Percentiles rank a stretch among this genome's conserved stretches.
Conservation (phyloP, 2,888 invertebrate genomes). For the Drosophila dives region DNA sequence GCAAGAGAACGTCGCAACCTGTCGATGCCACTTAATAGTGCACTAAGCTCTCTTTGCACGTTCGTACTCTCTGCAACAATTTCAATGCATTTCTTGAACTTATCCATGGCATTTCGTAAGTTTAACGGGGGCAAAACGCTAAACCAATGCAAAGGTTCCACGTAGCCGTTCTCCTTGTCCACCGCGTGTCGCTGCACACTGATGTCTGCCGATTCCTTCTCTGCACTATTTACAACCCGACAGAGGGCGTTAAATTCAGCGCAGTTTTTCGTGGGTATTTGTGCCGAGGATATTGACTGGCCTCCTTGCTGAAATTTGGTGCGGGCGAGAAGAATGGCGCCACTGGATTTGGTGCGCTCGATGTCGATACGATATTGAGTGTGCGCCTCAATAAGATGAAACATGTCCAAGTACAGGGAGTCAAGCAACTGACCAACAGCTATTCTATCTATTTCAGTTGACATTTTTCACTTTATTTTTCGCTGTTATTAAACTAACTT, state of each 20-base stretch:
- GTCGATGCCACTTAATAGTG: conserved; percentile 65
- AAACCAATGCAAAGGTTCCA: conserved; percentile 93
- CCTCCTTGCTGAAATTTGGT: conserved; percentile 92
- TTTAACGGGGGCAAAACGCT: conserved; percentile 93
- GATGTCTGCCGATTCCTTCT: conserved; percentile 80
- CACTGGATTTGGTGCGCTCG: conserved; percentile 89
- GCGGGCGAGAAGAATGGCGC: conserved; percentile 88
- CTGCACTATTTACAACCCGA: conserved; percentile 82
- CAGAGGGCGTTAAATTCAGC: conserved; percentile 85
- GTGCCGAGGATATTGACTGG: conserved; percentile 89
- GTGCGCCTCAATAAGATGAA: conserved; percentile 91
- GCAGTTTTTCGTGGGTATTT: conserved; percentile 88
- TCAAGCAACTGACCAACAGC: conserved; percentile 87
- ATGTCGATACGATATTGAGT: conserved; percentile 89
- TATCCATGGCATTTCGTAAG: conserved; percentile 90
- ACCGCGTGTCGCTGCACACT: conserved; percentile 81
- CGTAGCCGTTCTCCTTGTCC: conserved; percentile 83
- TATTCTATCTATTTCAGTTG: conserved; percentile 20
- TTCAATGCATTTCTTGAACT: conserved; percentile 90
- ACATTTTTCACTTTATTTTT: conserved; percentile 32
- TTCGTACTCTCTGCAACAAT: conserved; percentile 89
- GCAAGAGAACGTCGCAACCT: conserved; percentile 38
- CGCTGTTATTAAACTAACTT: background rate
- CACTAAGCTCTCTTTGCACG: conserved; percentile 87
- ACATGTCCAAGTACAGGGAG: conserved; percentile 88